These are phyloP conservation scores for Gymnodraco acuticeps DNA, from an alignment of 2,797 vertebrate genomes.

Conservation along the genomic window DNA sequence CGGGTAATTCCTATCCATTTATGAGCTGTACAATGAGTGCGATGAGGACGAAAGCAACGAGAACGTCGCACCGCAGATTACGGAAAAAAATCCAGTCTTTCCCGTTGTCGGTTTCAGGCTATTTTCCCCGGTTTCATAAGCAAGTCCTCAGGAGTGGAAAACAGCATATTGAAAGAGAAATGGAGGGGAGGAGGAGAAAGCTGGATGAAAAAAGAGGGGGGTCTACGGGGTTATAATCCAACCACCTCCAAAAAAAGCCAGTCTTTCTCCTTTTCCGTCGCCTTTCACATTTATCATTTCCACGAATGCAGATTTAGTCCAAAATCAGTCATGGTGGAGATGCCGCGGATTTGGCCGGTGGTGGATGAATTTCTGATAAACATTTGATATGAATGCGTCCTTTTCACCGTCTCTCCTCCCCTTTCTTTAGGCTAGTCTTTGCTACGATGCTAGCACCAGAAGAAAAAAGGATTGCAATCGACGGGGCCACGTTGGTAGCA, in stretches of 20 bases:
- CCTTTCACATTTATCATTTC: constrained; percentile 80
- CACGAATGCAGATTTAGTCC: constrained; percentile 71
- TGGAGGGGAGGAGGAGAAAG: constrained; percentile 87
- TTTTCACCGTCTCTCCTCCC: constrained; percentile 81
- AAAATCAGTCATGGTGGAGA: constrained; percentile 68
- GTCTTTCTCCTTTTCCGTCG: constrained; percentile 82
- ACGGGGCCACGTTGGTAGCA: constrained; percentile 71
- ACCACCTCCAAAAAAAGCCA: constrained; percentile 83
- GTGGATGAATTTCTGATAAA: constrained; percentile 79
- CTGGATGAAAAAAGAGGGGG: constrained; percentile 86
- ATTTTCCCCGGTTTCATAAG: constrained; percentile 86
- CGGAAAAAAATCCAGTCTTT: constrained; percentile 73
- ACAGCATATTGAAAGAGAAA: constrained; percentile 89
- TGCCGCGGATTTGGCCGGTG: constrained; percentile 67
- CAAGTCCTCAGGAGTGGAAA: constrained; percentile 87
- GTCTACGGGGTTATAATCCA: constrained; percentile 86
- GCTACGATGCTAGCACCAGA: constrained; percentile 70
- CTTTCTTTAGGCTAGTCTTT: constrained; percentile 79
- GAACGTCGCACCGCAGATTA: constrained; percentile 69
- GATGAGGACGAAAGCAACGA: constrained; percentile 74
- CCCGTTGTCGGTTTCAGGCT: constrained; percentile 80
- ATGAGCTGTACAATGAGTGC: constrained; percentile 69
- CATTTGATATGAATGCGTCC: constrained; percentile 86
- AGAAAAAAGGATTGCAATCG: constrained; percentile 51
- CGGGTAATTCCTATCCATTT: constrained; percentile 91